Conservation (phyloP, 2,797 vertebrate genomes). For the Sphaeramia orbicularis region DNA sequence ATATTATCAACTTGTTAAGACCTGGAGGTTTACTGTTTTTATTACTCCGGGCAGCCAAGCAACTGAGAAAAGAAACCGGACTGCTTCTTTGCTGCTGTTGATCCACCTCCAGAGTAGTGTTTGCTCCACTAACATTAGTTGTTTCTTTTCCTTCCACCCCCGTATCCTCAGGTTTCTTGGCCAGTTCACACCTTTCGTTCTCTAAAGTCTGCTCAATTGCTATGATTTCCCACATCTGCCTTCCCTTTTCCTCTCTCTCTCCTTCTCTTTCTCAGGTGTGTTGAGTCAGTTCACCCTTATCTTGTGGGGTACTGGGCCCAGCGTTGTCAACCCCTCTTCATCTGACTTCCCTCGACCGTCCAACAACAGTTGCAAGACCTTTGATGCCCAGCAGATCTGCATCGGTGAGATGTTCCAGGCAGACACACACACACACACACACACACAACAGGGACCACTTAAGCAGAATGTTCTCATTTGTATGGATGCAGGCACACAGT, state of each 20-base stretch:
- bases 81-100: conserved; percentile 39
- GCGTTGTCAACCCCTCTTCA: conserved; percentile 80
- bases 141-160: conserved; percentile 41
- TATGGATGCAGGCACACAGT: background rate
- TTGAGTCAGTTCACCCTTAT: conserved; percentile 94
- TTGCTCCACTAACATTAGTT: conserved; percentile 35
- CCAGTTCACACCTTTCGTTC: conserved; percentile 43
- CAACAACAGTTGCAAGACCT: conserved; percentile 96
- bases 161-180: conserved; percentile 36
- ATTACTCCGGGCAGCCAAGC: conserved; percentile 34
- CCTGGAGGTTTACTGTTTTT: conserved; percentile 31
- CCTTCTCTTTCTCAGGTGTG: conserved; percentile 82
- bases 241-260: background rate
- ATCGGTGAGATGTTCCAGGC: conserved; percentile 86
- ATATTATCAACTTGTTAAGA: conserved; percentile 11
- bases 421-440: conserved; percentile 9
- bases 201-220: conserved; percentile 45
- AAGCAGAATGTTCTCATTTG: conserved; percentile 29
- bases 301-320: conserved; percentile 91
- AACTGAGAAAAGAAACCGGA: conserved; percentile 23
- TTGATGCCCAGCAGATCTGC: conserved; percentile 93
- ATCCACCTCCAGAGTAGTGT: conserved; percentile 48
- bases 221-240: conserved; percentile 29
- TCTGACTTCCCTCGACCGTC: conserved; percentile 87
- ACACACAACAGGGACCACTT: conserved; percentile 4